Base-by-base conservation (phyloP, 2,113 vertebrate genomes). In the Coreoperca whiteheadi region DNA sequence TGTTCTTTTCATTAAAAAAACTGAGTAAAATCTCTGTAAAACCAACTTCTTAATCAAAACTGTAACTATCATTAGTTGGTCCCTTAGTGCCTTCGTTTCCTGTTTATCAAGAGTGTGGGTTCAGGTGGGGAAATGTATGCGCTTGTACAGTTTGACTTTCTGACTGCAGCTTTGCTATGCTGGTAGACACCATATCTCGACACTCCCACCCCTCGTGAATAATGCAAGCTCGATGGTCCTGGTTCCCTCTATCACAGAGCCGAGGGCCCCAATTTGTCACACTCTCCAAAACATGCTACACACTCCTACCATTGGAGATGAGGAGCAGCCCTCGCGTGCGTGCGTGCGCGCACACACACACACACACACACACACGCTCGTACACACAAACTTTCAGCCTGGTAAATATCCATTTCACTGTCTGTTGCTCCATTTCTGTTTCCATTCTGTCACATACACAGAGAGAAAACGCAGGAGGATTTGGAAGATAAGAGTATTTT, bases 131-230 rank as follows among this genome's bases (percentile, higher is more conserved):
- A 54, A 34, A 65, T 64, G 69, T 25, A 25, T 14, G 15, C 6
- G 60, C 57, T 53, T 20, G 1, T 64, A 61, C 68, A 41, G 21
- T 32, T 41, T 83, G 57, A 81, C 69, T 63, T 67, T 81, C 64
- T 23, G 51, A 20, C 88, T 88, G 79, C n/a, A 72, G 73, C 70
- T 18, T 39, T 69, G 75, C 51, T 39, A 59, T 30, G 34, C 28
- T 6, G 1, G 64, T 23, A 43, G 30, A 81, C 79, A 2, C 41
- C 73, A 1, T 34, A 74, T 88, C 83, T 78, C 37, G 6, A 78
- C 79, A 60, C 68, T 54, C 77, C 74, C 67, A n/a, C 63, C 1
- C 60, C 78, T 88, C 87, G 85, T 88, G 85, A 92, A 92, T 92
- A 84, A 93, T 88, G 70, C 80, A 91, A 15, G 20, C 6, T 2